Conservation (phyloP, 2,113 vertebrate genomes). For the Geothlypis trichas region DNA sequence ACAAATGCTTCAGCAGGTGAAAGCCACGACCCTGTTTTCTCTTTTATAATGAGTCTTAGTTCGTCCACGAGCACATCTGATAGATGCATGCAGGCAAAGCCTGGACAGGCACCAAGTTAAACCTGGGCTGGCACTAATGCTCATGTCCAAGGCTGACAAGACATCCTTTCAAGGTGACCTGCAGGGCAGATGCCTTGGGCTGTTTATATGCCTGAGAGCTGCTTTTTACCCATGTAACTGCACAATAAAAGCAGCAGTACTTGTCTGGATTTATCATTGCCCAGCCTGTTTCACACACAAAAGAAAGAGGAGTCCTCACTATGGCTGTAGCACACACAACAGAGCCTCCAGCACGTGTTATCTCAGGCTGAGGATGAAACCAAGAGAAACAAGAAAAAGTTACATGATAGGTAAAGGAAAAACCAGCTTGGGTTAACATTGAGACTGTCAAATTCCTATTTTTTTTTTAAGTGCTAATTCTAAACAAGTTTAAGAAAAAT, state of each 20-base stretch:
- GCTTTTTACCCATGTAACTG: neutral
- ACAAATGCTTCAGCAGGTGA: conserved; percentile 13
- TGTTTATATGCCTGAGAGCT: conserved; percentile 10
- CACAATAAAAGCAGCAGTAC: neutral
- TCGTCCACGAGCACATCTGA: neutral
- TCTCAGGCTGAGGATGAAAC: neutral
- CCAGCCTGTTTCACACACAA: neutral
- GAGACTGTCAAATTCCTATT: neutral
- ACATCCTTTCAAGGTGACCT: conserved; percentile 38
- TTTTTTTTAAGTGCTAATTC: neutral
- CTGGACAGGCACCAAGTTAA: conserved; percentile 9
- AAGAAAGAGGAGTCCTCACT: neutral
- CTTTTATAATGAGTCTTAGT: neutral
- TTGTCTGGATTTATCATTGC: conserved; percentile 24
- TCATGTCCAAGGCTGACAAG: neutral
- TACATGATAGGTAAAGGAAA: neutral
- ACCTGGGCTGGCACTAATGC: neutral
- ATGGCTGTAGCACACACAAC: neutral
- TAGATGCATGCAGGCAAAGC: neutral
- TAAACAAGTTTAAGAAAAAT: conserved; percentile 15
- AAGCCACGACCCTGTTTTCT: neutral
- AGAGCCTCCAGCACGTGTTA: neutral
- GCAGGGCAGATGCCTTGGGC: neutral
- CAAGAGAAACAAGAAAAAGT: neutral
- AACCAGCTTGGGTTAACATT: neutral